Evolutionary conservation across 2,888 invertebrate species (phyloP).

Genomic region (Epinotia brunnichana): DNA sequence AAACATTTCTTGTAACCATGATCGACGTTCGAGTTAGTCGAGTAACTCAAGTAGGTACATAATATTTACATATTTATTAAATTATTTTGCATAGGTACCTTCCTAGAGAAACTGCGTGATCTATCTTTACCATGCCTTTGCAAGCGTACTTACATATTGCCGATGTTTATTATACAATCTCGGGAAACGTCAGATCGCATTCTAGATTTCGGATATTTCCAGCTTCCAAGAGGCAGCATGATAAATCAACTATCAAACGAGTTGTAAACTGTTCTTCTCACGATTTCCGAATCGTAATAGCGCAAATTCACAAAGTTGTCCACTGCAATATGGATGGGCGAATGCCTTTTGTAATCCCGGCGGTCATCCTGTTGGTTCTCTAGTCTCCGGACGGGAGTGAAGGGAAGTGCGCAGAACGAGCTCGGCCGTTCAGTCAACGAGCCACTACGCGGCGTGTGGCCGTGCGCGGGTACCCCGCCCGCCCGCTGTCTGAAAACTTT

Average conservation of each 20-base stretch:
- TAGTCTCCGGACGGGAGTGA: slow-evolving; percentile 7
- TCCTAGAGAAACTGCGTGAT: neutral
- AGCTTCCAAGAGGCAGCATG: neutral
- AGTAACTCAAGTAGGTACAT: neutral
- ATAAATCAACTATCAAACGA: neutral
- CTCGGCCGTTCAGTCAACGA: slow-evolving; percentile 37
- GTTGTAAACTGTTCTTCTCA: slow-evolving; percentile 16
- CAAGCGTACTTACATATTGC: neutral
- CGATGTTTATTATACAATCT: neutral
- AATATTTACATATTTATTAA: too few species aligned
- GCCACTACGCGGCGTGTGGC: slow-evolving; percentile 33
- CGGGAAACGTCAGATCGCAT: neutral
- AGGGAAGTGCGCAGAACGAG: slow-evolving; percentile 17
- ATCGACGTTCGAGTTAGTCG: neutral
- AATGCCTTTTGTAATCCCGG: slow-evolving; percentile 21
- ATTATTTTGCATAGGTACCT: neutral
- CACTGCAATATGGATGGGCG: slow-evolving; percentile 37
- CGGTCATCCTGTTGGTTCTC: slow-evolving; percentile 19
- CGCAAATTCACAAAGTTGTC: slow-evolving; percentile 33
- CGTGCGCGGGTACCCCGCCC: slow-evolving; percentile 12
- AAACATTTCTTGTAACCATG: neutral
- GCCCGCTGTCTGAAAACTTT: slow-evolving; percentile 19
- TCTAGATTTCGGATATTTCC: slow-evolving; percentile 2
- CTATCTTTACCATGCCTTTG: neutral
- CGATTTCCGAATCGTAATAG: slow-evolving; percentile 13